These are phyloP conservation scores for Tauraco erythrolophus DNA, from an alignment of 2,113 vertebrate genomes.

Conservation along the genomic window DNA sequence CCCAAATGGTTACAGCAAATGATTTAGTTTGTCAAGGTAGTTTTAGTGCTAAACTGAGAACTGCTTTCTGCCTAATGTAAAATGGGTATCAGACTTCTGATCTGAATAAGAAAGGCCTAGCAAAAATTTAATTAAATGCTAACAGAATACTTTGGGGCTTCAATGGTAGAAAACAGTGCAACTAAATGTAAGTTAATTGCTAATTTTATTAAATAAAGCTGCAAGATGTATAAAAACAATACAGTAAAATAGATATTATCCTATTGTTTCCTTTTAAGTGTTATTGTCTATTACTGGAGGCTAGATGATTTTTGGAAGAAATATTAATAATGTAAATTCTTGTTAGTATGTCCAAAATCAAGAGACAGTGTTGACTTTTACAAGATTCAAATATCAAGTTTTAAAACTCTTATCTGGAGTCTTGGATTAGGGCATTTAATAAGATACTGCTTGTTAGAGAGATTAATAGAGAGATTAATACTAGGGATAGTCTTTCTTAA, in stretches of 20 bases:
- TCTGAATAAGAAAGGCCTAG: not conserved
- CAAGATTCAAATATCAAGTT: not conserved
- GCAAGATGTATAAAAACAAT: not conserved
- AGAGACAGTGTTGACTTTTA: not conserved
- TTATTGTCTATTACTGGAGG: not conserved
- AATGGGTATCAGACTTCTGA: not conserved
- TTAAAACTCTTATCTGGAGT: not conserved
- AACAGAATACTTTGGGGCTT: not conserved
- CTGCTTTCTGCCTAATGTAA: not conserved
- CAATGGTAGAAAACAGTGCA: not conserved
- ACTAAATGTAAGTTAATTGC: not conserved
- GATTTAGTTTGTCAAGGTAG: not conserved
- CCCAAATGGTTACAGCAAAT: not conserved
- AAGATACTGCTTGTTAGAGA: not conserved
- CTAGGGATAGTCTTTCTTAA: not conserved
- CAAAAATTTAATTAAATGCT: slow-evolving; percentile 18
- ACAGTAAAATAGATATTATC: not conserved
- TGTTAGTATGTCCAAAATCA: not conserved
- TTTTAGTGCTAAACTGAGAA: slow-evolving; percentile 4
- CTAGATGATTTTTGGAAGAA: not conserved
- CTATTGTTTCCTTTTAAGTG: not conserved
- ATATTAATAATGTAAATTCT: not conserved
- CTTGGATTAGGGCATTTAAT: not conserved
- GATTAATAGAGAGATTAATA: not conserved
- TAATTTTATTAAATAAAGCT: slow-evolving; percentile 1